These are phyloP conservation scores for Atopsyche davidsoni DNA, from an alignment of 1,140 invertebrate species.

Conservation along the genomic window DNA sequence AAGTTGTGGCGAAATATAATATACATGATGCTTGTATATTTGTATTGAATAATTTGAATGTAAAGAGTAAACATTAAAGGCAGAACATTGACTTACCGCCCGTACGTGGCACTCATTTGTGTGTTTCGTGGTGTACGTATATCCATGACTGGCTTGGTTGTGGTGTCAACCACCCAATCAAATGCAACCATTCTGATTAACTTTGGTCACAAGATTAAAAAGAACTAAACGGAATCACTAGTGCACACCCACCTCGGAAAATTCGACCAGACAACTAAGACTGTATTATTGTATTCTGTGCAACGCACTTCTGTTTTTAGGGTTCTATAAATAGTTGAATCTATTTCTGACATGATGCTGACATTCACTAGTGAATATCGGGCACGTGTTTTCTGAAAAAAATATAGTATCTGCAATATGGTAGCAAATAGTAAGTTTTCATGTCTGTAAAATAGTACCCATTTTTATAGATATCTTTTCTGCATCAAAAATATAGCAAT, in stretches of 20 bases:
- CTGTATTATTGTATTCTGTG: not conserved
- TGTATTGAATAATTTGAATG: not conserved
- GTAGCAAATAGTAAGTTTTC: no score
- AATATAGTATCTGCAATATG: no score
- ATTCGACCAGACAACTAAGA: not conserved
- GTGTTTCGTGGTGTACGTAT: slow-evolving; percentile 40
- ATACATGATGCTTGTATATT: not conserved
- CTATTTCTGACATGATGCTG: slow-evolving; percentile 1
- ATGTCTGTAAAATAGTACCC: no score
- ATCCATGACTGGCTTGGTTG: slow-evolving; percentile 41
- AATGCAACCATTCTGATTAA: slow-evolving; percentile 34
- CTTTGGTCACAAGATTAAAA: not conserved
- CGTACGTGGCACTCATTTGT: slow-evolving; percentile 38
- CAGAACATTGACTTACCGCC: slow-evolving; percentile 37
- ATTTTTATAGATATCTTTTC: no score
- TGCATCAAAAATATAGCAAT: no score
- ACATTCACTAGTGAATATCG: no score
- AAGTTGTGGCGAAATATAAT: no score
- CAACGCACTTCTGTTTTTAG: no score
- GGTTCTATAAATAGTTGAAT: slow-evolving; percentile 1
- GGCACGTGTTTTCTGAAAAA: no score
- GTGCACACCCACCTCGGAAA: not conserved
- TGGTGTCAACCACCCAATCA: slow-evolving; percentile 39
- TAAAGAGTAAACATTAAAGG: not conserved
- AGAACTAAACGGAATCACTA: not conserved